Conservation (phyloP, 2,888 invertebrate genomes). For the Temnothorax unifasciatus region DNA sequence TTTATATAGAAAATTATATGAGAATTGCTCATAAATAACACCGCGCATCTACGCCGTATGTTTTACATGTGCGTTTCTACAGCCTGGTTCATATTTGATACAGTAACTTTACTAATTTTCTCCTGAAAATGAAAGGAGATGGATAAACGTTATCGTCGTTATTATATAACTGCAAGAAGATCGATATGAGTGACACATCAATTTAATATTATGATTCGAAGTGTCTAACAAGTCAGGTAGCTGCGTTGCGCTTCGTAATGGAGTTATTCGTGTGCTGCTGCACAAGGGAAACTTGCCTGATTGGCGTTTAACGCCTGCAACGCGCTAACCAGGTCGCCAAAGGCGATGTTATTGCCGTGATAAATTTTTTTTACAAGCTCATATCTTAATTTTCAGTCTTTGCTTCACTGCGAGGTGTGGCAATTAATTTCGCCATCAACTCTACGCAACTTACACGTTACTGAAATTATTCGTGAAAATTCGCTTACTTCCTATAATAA, state of each 20-base stretch:
- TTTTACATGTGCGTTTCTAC: background rate
- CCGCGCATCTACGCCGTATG: background rate
- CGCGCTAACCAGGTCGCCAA: constrained; percentile 36
- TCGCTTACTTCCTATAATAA: background rate
- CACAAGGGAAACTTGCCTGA: constrained; percentile 56
- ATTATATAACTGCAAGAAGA: constrained; percentile 30
- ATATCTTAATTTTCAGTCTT: constrained; percentile 1
- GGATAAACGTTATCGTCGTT: constrained; percentile 8
- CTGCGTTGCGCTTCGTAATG: constrained; percentile 43
- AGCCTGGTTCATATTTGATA: background rate
- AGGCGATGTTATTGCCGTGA: constrained; percentile 26
- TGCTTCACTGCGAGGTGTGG: background rate
- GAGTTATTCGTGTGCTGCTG: constrained; percentile 51
- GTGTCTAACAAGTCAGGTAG: constrained; percentile 56
- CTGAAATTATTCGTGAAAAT: background rate
- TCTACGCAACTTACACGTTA: background rate
- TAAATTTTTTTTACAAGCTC: constrained; percentile 28
- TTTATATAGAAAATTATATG: background rate
- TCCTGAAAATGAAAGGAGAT: constrained; percentile 29
- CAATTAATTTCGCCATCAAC: background rate
- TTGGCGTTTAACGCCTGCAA: constrained; percentile 52
- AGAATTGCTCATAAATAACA: background rate
- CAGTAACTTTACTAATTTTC: background rate
- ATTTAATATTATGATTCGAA: constrained; percentile 57
- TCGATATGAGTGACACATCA: constrained; percentile 54